phyloP scores from a whole-genome alignment of 2,113 vertebrate genomes.

The Arothron firmamentum region DNA sequence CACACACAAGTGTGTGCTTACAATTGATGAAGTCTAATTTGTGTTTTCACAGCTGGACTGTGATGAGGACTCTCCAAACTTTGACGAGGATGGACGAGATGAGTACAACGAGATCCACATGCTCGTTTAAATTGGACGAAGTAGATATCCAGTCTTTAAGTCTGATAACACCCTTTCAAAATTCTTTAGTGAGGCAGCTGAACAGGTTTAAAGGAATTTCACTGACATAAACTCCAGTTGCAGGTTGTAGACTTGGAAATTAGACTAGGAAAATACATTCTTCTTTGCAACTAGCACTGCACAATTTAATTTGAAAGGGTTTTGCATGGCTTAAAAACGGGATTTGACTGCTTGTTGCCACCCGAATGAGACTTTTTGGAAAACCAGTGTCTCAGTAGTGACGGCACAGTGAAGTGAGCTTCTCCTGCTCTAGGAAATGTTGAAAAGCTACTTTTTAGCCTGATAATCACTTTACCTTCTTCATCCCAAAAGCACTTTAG shows the following conservation, averaged over 20 bases:
- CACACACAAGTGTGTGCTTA: too few relatives aligned
- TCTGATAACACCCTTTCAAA: too few relatives aligned
- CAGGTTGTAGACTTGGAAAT: too few relatives aligned
- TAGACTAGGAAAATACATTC: too few relatives aligned
- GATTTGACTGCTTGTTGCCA: constrained; percentile 7
- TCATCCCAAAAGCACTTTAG: constrained; percentile 11
- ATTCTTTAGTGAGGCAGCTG: neutral
- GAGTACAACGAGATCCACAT: constrained; percentile 98
- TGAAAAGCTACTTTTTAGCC: constrained; percentile 19
- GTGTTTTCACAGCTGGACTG: constrained; percentile 82
- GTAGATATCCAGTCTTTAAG: neutral
- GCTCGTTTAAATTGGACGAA: constrained; percentile 78
- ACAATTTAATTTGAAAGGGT: too few relatives aligned
- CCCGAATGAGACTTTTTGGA: constrained; percentile 17
- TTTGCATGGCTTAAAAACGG: too few relatives aligned
- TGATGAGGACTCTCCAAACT: constrained; percentile 91
- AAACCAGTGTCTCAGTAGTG: constrained; percentile 15
- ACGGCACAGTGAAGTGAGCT: constrained; percentile 9
- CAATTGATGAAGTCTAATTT: constrained; percentile 1
- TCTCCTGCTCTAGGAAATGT: constrained; percentile 18
- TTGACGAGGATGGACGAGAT: constrained; percentile 91
- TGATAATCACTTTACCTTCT: constrained; percentile 23
- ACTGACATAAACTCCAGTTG: too few relatives aligned
- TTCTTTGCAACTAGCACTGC: too few relatives aligned
- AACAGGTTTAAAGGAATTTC: too few relatives aligned